These are phyloP conservation scores for Hemibagrus guttatus DNA, from an alignment of 2,797 vertebrate species.

Conservation along the genomic window DNA sequence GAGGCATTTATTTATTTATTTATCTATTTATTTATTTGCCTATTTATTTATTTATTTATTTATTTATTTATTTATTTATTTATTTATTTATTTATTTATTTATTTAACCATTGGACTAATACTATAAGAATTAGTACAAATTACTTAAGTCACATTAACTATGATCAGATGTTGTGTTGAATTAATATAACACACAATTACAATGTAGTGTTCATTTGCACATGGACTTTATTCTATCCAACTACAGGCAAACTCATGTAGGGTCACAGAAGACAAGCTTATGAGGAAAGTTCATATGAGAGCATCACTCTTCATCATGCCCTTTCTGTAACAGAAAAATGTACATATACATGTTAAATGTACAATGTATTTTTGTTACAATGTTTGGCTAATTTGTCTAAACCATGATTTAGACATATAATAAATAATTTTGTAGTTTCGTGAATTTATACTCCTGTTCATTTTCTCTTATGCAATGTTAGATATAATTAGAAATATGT, in stretches of 20 bases:
- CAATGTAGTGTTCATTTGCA: conserved; percentile 34
- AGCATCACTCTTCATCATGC: conserved; percentile 58
- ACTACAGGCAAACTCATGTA: conserved; percentile 39
- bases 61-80: background rate
- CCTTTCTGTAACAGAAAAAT: conserved; percentile 46
- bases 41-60: background rate
- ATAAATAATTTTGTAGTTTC: background rate
- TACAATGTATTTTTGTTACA: background rate
- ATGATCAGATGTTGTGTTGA: background rate
- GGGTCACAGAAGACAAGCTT: conserved; percentile 40
- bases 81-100: background rate
- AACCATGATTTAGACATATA: background rate
- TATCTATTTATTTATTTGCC: too few species aligned
- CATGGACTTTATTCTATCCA: conserved; percentile 45
- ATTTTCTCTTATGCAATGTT: background rate
- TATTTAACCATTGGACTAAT: background rate
- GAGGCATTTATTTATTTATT: background rate
- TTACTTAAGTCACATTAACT: background rate
- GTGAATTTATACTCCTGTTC: background rate
- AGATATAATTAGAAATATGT: background rate
- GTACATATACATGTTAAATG: background rate
- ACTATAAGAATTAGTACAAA: background rate
- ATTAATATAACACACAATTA: background rate
- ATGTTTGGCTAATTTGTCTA: background rate
- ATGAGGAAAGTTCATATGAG: conserved; percentile 2